phyloP scores from a whole-genome alignment of 2,113 vertebrate species.

The Apodemus speciosus region DNA sequence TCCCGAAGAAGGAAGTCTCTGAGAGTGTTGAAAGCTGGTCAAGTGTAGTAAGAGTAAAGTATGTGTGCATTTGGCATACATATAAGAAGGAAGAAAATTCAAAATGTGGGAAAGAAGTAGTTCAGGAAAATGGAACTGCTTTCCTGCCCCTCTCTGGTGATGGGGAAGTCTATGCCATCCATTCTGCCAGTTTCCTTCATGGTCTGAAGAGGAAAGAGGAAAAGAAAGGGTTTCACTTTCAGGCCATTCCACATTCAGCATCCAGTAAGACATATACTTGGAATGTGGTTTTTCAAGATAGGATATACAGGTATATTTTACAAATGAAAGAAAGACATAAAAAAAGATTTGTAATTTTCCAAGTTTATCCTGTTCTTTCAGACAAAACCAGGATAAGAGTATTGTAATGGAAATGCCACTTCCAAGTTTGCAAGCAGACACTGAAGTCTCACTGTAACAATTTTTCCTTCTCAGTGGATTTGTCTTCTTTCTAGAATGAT shows the following conservation, averaged over 20 bases:
- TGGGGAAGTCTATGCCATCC: background rate
- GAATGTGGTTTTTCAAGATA: constrained; percentile 2
- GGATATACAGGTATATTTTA: background rate
- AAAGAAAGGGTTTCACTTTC: background rate
- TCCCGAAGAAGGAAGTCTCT: background rate
- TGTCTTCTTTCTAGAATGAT: constrained; percentile 1
- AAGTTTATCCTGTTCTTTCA: background rate
- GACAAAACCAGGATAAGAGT: constrained; percentile 40
- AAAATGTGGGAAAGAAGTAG: background rate
- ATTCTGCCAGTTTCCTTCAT: background rate
- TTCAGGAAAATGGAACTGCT: background rate
- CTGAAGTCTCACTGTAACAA: constrained; percentile 26
- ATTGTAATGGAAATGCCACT: constrained; percentile 6
- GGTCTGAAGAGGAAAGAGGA: background rate
- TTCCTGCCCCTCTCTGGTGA: background rate
- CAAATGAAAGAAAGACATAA: constrained; percentile 35
- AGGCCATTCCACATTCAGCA: background rate
- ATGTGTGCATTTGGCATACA: background rate
- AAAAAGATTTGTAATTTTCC: background rate
- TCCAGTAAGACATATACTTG: background rate
- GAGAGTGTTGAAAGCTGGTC: background rate
- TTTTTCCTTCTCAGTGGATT: constrained; percentile 35
- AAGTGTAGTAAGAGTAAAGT: background rate
- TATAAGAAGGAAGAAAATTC: background rate
- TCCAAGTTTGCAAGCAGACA: background rate